Percentiles rank a stretch among this genome's conserved stretches.
Conservation (phyloP, 2,888 invertebrate genomes). For the Tenodera sinensis region DNA sequence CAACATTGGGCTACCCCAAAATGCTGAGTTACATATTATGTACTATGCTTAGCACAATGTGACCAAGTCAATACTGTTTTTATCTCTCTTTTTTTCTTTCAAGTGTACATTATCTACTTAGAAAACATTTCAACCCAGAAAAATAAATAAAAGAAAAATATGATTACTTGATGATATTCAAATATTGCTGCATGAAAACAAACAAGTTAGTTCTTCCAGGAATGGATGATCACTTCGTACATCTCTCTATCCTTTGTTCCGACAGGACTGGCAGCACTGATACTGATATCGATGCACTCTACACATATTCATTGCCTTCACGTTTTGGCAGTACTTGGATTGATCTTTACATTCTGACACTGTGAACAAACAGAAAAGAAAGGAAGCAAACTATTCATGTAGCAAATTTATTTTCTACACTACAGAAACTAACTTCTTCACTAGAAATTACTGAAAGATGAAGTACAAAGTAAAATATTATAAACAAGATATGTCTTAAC, state of each 20-base stretch:
- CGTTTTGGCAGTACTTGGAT: constrained; percentile 82
- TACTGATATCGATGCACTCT: constrained; percentile 75
- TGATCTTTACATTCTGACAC: constrained; percentile 72
- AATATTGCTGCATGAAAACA: neutral
- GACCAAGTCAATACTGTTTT: neutral
- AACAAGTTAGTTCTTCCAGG: neutral
- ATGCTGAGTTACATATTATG: neutral
- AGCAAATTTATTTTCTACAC: neutral
- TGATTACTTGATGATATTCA: neutral
- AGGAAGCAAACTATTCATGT: neutral
- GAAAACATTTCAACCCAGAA: neutral
- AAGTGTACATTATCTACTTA: neutral
- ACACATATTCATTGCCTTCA: constrained; percentile 85
- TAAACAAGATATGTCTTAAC: too few species aligned
- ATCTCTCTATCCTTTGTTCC: constrained; percentile 30
- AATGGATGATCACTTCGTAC: neutral
- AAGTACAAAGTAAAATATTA: neutral
- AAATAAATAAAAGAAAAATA: neutral
- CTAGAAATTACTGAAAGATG: neutral
- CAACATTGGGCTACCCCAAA: neutral
- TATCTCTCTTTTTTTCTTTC: too few species aligned
- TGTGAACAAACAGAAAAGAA: constrained; percentile 41
- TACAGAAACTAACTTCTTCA: neutral
- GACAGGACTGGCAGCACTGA: constrained; percentile 85
- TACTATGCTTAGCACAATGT: neutral